These are phyloP conservation scores for Platorchestia sp. DNA, from an alignment of 1,140 invertebrate species.

Conservation along the genomic window DNA sequence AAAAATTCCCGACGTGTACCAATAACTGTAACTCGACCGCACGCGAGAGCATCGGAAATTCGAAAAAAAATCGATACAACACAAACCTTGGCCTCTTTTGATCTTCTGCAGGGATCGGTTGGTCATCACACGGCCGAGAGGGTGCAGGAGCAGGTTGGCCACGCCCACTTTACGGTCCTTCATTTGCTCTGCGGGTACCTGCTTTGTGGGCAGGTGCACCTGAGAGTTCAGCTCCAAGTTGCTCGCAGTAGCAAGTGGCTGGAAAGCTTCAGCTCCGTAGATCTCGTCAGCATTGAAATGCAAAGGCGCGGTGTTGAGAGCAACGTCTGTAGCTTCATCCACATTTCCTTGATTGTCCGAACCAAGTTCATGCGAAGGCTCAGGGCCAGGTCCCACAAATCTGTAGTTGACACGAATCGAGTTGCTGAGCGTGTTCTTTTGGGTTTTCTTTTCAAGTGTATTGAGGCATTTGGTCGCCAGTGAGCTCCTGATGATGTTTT, in stretches of 20 bases:
- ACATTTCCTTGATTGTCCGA: not conserved
- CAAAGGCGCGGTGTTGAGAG: not conserved
- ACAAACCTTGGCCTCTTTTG: not conserved
- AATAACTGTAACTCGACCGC: not conserved
- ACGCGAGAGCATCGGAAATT: not conserved
- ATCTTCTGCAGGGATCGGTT: slow-evolving; percentile 12
- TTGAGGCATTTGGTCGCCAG: not conserved
- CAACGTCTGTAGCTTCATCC: not conserved
- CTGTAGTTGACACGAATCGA: not conserved
- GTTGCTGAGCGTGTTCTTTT: not conserved
- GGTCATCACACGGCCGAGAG: slow-evolving; percentile 27
- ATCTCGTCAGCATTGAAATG: not conserved
- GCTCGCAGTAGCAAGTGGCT: not conserved
- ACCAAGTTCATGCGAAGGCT: not conserved
- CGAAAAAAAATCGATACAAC: not conserved
- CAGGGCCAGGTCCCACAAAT: not conserved
- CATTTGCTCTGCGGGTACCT: not conserved
- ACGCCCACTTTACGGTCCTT: not conserved
- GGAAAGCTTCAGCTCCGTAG: not conserved
- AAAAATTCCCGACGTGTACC: not conserved
- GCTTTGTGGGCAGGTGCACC: not conserved
- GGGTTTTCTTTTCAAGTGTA: not conserved
- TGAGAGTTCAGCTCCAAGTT: slow-evolving; percentile 9
- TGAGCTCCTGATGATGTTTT: not conserved
- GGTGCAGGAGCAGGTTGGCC: slow-evolving; percentile 1